A percentile compares a stretch with the other conserved stretches of the same genome.
Conservation (phyloP, 2,113 vertebrate species). For the Amphiprion percula region DNA sequence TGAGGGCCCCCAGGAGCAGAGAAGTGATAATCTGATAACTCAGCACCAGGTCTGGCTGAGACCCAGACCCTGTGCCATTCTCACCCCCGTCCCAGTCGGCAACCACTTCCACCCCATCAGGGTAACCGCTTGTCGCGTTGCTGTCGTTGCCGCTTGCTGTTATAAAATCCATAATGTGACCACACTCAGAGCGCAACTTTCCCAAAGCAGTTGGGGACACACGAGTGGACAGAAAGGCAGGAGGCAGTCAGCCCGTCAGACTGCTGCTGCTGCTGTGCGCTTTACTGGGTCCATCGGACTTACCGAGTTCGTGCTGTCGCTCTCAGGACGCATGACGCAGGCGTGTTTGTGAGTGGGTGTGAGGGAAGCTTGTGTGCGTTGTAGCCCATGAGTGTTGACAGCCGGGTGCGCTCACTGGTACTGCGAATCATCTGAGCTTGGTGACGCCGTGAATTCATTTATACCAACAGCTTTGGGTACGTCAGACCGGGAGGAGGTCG, state of each 20-base stretch:
- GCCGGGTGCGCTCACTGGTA: slow-evolving; percentile 74
- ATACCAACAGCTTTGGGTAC: slow-evolving; percentile 81
- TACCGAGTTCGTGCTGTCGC: slow-evolving; percentile 70
- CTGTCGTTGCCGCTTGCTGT: slow-evolving; percentile 83
- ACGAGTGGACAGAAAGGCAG: slow-evolving; percentile 30
- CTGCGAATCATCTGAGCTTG: slow-evolving; percentile 80
- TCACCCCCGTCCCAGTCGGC: slow-evolving; percentile 73
- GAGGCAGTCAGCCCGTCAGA: slow-evolving; percentile 74
- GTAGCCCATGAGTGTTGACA: slow-evolving; percentile 62
- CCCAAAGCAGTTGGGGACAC: slow-evolving; percentile 42
- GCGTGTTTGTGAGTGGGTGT: slow-evolving; percentile 55
- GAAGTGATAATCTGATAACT: slow-evolving; percentile 95
- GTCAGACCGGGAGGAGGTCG: slow-evolving; percentile 82
- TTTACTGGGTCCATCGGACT: slow-evolving; percentile 77
- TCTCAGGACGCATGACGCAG: slow-evolving; percentile 83
- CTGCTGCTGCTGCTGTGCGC: slow-evolving; percentile 59
- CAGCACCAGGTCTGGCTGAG: slow-evolving; percentile 84
- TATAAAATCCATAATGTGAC: slow-evolving; percentile 77
- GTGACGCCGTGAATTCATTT: slow-evolving; percentile 84
- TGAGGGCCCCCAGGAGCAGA: slow-evolving; percentile 90
- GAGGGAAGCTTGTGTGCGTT: slow-evolving; percentile 31
- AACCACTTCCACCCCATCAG: slow-evolving; percentile 70
- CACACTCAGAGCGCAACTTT: slow-evolving; percentile 66
- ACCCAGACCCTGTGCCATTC: slow-evolving; percentile 72
- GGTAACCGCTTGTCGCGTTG: slow-evolving; percentile 84